These are phyloP conservation scores for Taurulus bubalis DNA, from an alignment of 2,113 vertebrate species.

Conservation along the genomic window DNA sequence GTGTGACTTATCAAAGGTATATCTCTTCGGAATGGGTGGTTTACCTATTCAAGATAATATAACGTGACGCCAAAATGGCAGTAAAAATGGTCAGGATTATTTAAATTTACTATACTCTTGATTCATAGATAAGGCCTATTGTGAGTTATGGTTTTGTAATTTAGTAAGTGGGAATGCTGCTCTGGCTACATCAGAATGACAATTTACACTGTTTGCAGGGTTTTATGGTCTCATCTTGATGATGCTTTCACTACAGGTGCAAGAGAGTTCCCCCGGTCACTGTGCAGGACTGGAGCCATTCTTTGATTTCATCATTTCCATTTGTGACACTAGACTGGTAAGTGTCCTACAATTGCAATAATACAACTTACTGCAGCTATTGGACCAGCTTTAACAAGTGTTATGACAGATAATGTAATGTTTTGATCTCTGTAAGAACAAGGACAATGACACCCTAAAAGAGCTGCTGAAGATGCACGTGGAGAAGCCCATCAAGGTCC, in stretches of 20 bases:
- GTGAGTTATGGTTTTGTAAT: not conserved
- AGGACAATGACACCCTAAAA: conserved; percentile 96
- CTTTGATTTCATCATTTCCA: conserved; percentile 98
- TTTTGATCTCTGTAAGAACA: conserved; percentile 85
- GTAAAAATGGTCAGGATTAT: too few species aligned
- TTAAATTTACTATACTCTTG: too few species aligned
- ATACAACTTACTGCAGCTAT: not conserved
- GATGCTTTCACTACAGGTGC: conserved; percentile 85
- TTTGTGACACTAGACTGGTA: conserved; percentile 94
- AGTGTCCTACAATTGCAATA: conserved; percentile 12
- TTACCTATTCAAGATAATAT: too few species aligned
- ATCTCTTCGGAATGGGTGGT: too few species aligned
- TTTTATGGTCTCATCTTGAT: not conserved
- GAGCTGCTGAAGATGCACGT: conserved; percentile 94
- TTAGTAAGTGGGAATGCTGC: too few species aligned
- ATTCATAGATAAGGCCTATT: not conserved
- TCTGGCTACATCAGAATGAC: not conserved
- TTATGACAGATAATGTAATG: not conserved
- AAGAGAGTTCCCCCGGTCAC: conserved; percentile 97
- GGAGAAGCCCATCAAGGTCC: conserved; percentile 94
- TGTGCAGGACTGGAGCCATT: conserved; percentile 96
- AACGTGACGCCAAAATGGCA: too few species aligned
- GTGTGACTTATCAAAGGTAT: too few species aligned
- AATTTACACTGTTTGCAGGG: not conserved
- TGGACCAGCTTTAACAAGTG: not conserved